A percentile compares a stretch with the other conserved stretches of the same genome.
These are phyloP conservation scores for Hycleus phaleratus DNA, from an alignment of 1,140 invertebrate genomes.

Conservation along the genomic window DNA sequence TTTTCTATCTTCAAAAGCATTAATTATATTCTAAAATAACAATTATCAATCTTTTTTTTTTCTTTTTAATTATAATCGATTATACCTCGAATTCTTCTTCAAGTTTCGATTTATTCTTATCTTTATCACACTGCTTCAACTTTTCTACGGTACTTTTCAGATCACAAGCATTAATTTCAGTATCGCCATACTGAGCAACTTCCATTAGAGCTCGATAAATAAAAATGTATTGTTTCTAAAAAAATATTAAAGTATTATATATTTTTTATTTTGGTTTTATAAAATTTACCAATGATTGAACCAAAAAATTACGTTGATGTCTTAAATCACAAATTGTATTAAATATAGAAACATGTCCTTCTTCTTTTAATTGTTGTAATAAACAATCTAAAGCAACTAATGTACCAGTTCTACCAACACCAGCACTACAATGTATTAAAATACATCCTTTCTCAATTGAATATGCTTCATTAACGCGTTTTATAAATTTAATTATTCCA, in stretches of 20 bases:
- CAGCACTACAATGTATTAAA: constrained; percentile 86
- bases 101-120: constrained; percentile 57
- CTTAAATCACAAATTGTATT: constrained; percentile 83
- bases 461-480: constrained; percentile 81
- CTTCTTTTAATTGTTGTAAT: constrained; percentile 73
- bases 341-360: constrained; percentile 78
- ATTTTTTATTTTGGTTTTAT: background rate
- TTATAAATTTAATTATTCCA: constrained; percentile 83
- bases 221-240: constrained; percentile 94
- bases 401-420: constrained; percentile 87
- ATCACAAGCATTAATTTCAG: constrained; percentile 68
- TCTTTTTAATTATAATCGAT: background rate
- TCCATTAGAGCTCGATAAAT: constrained; percentile 92
- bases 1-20: constrained; percentile 73
- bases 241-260: constrained; percentile 22
- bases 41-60: background rate
- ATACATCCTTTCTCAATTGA: constrained; percentile 73
- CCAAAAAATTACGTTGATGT: constrained; percentile 85
- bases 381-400: constrained; percentile 84
- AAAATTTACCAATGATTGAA: constrained; percentile 72
- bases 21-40: constrained; percentile 62
- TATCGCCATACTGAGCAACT: constrained; percentile 88
- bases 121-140: constrained; percentile 59
- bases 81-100: constrained; percentile 77
- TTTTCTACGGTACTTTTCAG: constrained; percentile 64